Evolutionary conservation across 2,888 invertebrate genomes (phyloP).

Genomic region (Pyrrhia umbra): DNA sequence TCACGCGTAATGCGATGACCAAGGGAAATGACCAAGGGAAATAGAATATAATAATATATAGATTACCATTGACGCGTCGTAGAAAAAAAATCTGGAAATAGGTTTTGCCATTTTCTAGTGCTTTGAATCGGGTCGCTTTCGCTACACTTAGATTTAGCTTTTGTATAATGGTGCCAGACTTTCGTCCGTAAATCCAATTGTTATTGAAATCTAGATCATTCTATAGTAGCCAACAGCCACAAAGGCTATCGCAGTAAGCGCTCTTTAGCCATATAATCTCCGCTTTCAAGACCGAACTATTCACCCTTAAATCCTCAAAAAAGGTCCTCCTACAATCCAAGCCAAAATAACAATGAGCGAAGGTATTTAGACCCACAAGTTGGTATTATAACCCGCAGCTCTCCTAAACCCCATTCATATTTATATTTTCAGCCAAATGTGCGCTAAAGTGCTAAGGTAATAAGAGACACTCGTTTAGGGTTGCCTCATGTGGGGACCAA

Average conservation of each 20-base stretch:
- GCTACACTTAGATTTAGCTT: not conserved
- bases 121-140: too few species aligned
- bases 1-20: too few species aligned
- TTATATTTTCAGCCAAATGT: constrained; percentile 54
- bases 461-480: constrained; percentile 46
- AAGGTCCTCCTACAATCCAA: not conserved
- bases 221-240: not conserved
- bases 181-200: not conserved
- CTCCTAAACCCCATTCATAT: constrained; percentile 54
- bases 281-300: constrained; percentile 28
- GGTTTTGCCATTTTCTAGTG: not conserved
- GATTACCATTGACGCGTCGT: not conserved
- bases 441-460: constrained; percentile 50
- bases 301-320: constrained; percentile 39
- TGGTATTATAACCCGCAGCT: constrained; percentile 20
- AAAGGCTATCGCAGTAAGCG: not conserved
- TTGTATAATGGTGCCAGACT: not conserved
- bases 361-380: constrained; percentile 35
- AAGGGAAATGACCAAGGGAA: too few species aligned
- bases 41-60: too few species aligned
- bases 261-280: constrained; percentile 24
- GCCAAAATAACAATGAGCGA: constrained; percentile 43
- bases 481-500: constrained; percentile 23
- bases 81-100: not conserved
- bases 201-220: not conserved